These are phyloP conservation scores for Nezara viridula DNA, from an alignment of 2,888 invertebrate genomes.

Conservation along the genomic window DNA sequence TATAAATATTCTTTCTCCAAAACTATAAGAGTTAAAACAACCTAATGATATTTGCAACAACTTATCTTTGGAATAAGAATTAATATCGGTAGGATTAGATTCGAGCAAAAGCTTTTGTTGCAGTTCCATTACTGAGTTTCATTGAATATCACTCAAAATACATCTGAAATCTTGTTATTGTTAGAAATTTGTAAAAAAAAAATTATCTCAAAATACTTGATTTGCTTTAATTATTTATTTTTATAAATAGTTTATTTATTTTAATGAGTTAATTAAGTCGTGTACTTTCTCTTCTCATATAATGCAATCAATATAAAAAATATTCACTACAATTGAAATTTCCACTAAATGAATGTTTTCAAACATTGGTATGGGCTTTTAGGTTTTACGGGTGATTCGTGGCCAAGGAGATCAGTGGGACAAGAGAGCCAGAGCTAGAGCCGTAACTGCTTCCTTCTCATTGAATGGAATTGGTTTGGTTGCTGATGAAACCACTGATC, in stretches of 20 bases:
- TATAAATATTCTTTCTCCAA: not conserved
- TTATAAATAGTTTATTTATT: too few relatives aligned
- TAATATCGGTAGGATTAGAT: too few relatives aligned
- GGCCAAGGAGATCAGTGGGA: slow-evolving; percentile 94
- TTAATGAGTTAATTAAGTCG: too few relatives aligned
- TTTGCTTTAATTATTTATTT: too few relatives aligned
- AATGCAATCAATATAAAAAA: not conserved
- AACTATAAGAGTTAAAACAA: not conserved
- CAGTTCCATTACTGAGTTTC: too few relatives aligned
- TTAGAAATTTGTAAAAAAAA: too few relatives aligned
- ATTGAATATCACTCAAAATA: too few relatives aligned
- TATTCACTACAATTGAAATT: not conserved
- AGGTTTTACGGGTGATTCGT: slow-evolving; percentile 85
- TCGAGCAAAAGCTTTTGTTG: too few relatives aligned
- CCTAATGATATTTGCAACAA: not conserved
- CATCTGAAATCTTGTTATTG: too few relatives aligned
- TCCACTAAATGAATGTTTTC: not conserved
- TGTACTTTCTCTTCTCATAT: too few relatives aligned
- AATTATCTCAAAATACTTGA: too few relatives aligned
- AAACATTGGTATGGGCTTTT: slow-evolving; percentile 57
- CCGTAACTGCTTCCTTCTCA: slow-evolving; percentile 87
- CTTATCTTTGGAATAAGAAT: too few relatives aligned
- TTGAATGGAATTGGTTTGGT: slow-evolving; percentile 88
- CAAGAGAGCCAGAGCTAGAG: slow-evolving; percentile 84
- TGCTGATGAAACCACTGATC: slow-evolving; percentile 86